Evolutionary conservation across 2,888 invertebrate species (phyloP).

Genomic region (Ditylenchus weischeri): DNA sequence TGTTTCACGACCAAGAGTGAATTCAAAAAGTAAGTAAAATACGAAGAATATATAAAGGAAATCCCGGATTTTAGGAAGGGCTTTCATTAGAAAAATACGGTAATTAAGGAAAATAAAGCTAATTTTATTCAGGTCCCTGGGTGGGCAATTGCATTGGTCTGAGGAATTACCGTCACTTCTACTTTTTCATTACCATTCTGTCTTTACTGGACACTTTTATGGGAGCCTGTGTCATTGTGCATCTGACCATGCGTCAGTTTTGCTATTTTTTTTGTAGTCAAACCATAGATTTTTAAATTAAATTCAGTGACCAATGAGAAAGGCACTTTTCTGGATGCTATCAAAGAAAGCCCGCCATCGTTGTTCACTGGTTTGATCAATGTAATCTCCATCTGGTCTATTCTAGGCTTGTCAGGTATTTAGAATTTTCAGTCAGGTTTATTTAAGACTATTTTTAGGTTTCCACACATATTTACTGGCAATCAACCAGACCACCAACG

Average conservation of each 20-base stretch:
- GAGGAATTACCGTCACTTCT: conserved; percentile 98
- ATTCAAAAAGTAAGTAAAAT: no score
- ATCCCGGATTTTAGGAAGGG: no score
- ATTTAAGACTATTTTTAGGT: no score
- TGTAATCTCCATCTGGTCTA: conserved; percentile 98
- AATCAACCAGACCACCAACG: conserved; percentile 97
- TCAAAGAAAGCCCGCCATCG: conserved; percentile 46
- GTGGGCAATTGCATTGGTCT: conserved; percentile 94
- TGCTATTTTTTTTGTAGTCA: background rate
- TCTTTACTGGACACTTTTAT: conserved; percentile 95
- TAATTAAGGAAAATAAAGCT: conserved; percentile 10
- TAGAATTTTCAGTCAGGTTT: no score
- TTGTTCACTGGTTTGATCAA: conserved; percentile 68
- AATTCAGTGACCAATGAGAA: conserved; percentile 42
- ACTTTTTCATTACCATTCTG: conserved; percentile 94
- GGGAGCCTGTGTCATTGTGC: conserved; percentile 91
- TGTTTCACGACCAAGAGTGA: no score
- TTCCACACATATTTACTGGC: conserved; percentile 98
- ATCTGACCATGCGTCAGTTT: conserved; percentile 85
- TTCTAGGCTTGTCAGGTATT: conserved; percentile 85
- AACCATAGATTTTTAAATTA: conserved; percentile 8
- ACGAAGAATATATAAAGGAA: no score
- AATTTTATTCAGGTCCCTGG: conserved; percentile 65
- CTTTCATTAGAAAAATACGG: no score
- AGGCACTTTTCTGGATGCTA: conserved; percentile 48